Evolutionary conservation across 2,888 invertebrate genomes (phyloP).

Genomic region (Nemotelus nigrinus): DNA sequence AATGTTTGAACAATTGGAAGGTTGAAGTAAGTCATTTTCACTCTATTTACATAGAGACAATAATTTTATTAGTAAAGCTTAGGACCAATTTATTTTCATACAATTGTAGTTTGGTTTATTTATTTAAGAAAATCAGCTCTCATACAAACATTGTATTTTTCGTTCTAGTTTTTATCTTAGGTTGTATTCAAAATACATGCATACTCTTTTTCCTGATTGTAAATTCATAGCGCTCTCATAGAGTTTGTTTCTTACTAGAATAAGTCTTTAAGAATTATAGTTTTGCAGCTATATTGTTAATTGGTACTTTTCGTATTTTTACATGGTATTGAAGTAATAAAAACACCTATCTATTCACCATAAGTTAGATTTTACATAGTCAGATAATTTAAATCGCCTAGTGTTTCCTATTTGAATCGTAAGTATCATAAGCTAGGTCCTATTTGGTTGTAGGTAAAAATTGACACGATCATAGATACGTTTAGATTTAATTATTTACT

Average conservation of each 20-base stretch:
- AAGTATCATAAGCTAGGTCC: background rate
- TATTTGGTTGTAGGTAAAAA: conserved; percentile 33
- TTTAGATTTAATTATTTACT: conserved; percentile 1
- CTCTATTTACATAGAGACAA: conserved; percentile 2
- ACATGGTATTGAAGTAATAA: conserved; percentile 26
- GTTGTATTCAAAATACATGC: too few relatives aligned
- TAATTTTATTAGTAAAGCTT: conserved; percentile 34
- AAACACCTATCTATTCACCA: conserved; percentile 40
- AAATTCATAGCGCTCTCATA: too few relatives aligned
- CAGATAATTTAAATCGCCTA: background rate
- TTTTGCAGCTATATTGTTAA: conserved; percentile 2
- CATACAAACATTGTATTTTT: too few relatives aligned
- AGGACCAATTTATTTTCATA: conserved; percentile 22
- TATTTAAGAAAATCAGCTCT: too few relatives aligned
- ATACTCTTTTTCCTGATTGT: too few relatives aligned
- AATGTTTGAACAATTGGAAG: too few relatives aligned
- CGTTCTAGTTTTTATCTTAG: too few relatives aligned
- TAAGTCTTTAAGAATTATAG: conserved; percentile 18
- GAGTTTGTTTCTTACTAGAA: background rate
- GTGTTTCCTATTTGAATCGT: conserved; percentile 1
- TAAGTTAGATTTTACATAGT: background rate
- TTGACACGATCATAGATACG: conserved; percentile 21
- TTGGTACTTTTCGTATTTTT: conserved; percentile 1
- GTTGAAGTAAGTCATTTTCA: too few relatives aligned
- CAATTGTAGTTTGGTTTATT: too few relatives aligned